These are phyloP conservation scores for Ifrita kowaldi DNA, from an alignment of 2,113 vertebrate genomes.

Conservation along the genomic window DNA sequence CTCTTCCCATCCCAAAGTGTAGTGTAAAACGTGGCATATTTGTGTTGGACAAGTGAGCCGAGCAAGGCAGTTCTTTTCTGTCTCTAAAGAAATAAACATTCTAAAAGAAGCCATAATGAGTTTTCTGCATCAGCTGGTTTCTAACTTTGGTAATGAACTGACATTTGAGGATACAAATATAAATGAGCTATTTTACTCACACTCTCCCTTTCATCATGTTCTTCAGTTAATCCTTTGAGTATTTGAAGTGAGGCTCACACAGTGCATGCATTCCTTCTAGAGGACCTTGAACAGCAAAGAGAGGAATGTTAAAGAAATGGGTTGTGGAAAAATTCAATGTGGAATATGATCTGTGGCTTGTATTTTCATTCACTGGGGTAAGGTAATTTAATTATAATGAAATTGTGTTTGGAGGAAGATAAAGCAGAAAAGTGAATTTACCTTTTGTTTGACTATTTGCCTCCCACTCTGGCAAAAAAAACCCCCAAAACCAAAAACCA, in stretches of 20 bases:
- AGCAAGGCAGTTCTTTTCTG: background rate
- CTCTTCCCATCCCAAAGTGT: background rate
- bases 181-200: constrained; percentile 35
- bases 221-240: constrained; percentile 23
- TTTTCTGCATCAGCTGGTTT: constrained; percentile 47
- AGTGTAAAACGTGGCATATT: background rate
- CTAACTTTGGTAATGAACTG: constrained; percentile 54
- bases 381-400: constrained; percentile 1
- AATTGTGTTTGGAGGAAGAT: background rate
- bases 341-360: background rate
- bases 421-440: background rate
- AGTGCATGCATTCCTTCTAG: background rate
- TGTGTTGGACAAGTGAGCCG: background rate
- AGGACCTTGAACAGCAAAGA: background rate
- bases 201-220: constrained; percentile 3
- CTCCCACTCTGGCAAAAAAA: background rate
- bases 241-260: background rate
- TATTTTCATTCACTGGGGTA: background rate
- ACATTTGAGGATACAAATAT: constrained; percentile 58
- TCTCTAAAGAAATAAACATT: constrained; percentile 27
- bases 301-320: background rate
- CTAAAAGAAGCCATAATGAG: constrained; percentile 34
- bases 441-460: background rate
- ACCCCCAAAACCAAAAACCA: background rate
- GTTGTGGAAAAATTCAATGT: background rate